Base-by-base conservation (phyloP, 2,888 invertebrate genomes). In the Buathra laborator region DNA sequence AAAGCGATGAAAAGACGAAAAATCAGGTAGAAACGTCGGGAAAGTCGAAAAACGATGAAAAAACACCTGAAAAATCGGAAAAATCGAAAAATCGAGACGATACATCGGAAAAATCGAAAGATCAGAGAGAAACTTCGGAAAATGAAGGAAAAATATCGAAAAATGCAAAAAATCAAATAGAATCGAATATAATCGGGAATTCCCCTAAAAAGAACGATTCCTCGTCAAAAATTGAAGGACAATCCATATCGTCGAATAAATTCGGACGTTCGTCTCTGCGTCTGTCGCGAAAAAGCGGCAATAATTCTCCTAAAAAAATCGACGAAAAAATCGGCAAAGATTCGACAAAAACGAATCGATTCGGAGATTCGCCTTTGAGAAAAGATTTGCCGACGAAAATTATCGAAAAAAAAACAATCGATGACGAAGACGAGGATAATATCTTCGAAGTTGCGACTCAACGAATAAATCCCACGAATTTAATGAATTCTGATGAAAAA, bases 381-480 rank as follows among this genome's bases (percentile, higher is more conserved):
- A 12, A 48, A 12, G n/a, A 48, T n/a, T n/a, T 12, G 48, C 0
- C 16, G 14, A 24, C n/a, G 9, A 12, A 66, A 44, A 9, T 44
- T 1, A 16, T 19, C 19, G 44, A 3, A n/a, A 43, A 37, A 85
- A 9, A 16, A 44, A 6, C 7, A 6, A 10, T 48, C 12, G 29
- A 51, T 7, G 43, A 51, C 10, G 43, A 70, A 19, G 43, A 59
- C 0, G 59, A 68, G 1, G 74, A 75, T 6, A 67, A 83, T 10
- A 67, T 86, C 32, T 48, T 24, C 1, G 71, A 86, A 7, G 56
- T 16, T 4, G 71, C 24, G 7, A 87, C 82, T 2, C 84, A 87
- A 76, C 59, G 37, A 24, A 12, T 62, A 7, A 16, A 32, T 16
- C 0, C n/a, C 1, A n/a, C 43, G 14, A n/a, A 37, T 37, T 37